Evolutionary conservation across 2,797 vertebrate species (phyloP), one percentile per base, ranked within the genome.

Genomic region (Xenopus petersii): DNA sequence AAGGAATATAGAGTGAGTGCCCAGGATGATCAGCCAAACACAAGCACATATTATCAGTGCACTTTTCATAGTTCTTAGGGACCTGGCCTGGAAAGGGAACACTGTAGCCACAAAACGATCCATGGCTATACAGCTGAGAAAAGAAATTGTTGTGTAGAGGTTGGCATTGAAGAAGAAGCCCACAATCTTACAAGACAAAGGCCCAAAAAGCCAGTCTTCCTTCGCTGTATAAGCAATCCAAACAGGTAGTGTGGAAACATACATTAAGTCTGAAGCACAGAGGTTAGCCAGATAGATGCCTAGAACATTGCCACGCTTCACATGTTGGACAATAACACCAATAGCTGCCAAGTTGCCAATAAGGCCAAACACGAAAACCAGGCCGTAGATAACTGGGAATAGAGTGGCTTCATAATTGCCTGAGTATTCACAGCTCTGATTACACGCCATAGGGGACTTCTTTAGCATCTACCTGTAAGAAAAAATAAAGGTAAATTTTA

Each of bases 121-220:
- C 42, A 65, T 54, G 2, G 81, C 75, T 15, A 83, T 80, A 24
- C 80, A 79, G 72, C 82, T 76, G 21, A 82, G 79, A 46, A 83
- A 77, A 9, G 60, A 13, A 15, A 82, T 75, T 51, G 76, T 82
- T 30, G 80, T 70, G 56, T 82, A 81, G 48, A 82, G 74, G 69
- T 83, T 81, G 67, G 81, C 79, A 55, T 81, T 77, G 65, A 82
- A 82, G 70, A 81, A 60, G 65, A 82, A 82, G 26, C 79, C 79
- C 1, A 79, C 73, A 11, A 70, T 64, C 48, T 71, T 81, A 66
- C 82, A 83, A 10, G 54, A 73, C 8, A 49, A 24, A 1, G 60
- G 12, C 8, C 80, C 74, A 13, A 80, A 79, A 3, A 75, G 46
- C 82, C 82, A 82, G 48, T 82, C 81, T 2, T 72, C 73, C 1